Conservation (phyloP, 2,888 invertebrate species). For the Apocheima hispidaria region DNA sequence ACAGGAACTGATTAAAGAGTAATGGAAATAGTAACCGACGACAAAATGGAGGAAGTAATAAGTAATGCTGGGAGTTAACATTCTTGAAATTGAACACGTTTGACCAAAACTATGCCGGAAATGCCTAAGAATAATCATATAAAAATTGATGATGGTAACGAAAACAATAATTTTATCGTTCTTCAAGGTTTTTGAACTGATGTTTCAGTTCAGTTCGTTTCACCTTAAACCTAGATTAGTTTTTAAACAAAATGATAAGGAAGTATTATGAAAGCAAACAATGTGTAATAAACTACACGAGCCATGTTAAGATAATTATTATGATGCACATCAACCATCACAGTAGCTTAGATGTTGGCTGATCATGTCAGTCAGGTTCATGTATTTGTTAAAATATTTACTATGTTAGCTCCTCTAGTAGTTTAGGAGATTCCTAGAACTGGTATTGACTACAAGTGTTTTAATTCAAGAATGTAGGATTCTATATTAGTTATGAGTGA, state of each 20-base stretch:
- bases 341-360: slow-evolving; percentile 15
- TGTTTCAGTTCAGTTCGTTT: too few species aligned
- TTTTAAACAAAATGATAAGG: slow-evolving; percentile 25
- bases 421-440: slow-evolving; percentile 17
- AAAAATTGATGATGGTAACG: slow-evolving; percentile 15
- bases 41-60: slow-evolving; percentile 22
- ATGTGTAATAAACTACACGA: slow-evolving; percentile 23
- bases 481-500: background rate
- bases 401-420: slow-evolving; percentile 19
- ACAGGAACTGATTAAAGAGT: slow-evolving; percentile 26
- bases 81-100: slow-evolving; percentile 8
- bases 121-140: slow-evolving; percentile 5
- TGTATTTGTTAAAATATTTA: slow-evolving; percentile 25
- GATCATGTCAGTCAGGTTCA: slow-evolving; percentile 35
- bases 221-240: slow-evolving; percentile 24
- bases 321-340: slow-evolving; percentile 29
- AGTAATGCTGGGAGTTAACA: slow-evolving; percentile 1
- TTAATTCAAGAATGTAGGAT: background rate
- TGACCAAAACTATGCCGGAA: slow-evolving; percentile 5
- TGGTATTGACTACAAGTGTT: slow-evolving; percentile 13
- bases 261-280: slow-evolving; percentile 24
- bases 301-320: slow-evolving; percentile 28
- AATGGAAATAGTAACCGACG: slow-evolving; percentile 15
- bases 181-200: slow-evolving; percentile 8
- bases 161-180: slow-evolving; percentile 5